Conservation (phyloP, 2,888 invertebrate genomes). For the Tipula lateralis region DNA sequence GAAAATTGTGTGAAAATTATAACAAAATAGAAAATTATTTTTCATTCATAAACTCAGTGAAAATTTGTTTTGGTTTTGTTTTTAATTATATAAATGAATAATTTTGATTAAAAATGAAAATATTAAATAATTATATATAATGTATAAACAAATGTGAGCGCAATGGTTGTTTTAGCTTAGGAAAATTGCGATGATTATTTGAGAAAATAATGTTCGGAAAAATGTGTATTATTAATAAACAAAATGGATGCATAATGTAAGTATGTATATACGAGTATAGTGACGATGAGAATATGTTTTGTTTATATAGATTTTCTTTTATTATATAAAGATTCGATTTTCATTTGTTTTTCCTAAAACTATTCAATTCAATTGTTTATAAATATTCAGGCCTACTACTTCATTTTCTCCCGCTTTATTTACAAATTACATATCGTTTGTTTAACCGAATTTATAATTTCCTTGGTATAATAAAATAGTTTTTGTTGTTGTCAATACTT, state of each 20-base stretch:
- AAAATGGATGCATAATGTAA: constrained; percentile 24
- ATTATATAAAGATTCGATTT: background rate
- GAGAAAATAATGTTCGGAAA: background rate
- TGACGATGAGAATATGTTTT: background rate
- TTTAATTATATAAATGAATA: background rate
- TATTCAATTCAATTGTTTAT: background rate
- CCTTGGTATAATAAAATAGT: background rate
- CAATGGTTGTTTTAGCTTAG: background rate
- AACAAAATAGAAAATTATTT: background rate
- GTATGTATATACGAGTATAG: too few relatives aligned
- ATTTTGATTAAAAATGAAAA: background rate
- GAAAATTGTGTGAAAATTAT: background rate
- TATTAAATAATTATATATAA: background rate
- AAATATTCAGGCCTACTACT: background rate
- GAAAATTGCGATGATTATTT: background rate
- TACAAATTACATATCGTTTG: background rate
- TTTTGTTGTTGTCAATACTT: background rate
- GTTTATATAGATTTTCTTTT: too few relatives aligned
- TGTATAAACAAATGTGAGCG: background rate
- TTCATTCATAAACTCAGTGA: constrained; percentile 3
- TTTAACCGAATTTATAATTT: background rate
- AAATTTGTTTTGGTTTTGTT: background rate
- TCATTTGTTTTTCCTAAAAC: background rate
- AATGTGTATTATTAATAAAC: constrained; percentile 1
- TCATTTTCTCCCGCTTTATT: background rate